Conservation (phyloP, 1,140 invertebrate species). For the Philotrypesis tridentata region DNA sequence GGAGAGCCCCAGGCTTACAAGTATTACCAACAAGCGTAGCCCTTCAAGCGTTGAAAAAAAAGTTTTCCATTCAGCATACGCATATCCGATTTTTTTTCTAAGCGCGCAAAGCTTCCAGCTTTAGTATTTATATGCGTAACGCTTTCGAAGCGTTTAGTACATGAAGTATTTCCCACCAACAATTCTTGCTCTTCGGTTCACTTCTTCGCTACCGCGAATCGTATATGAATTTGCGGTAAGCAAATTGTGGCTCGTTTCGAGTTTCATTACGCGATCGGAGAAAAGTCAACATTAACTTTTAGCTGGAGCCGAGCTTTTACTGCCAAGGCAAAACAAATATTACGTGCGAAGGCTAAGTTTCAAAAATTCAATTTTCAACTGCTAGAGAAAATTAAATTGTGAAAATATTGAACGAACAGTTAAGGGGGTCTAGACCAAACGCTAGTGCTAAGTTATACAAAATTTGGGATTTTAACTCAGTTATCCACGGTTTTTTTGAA, state of each 20-base stretch:
- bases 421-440: neutral
- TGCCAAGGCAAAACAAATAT: neutral
- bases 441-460: no score
- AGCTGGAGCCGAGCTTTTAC: neutral
- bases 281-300: neutral
- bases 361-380: neutral
- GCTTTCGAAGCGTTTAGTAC: neutral
- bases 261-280: neutral
- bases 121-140: neutral
- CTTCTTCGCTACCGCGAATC: neutral
- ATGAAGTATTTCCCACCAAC: neutral
- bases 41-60: neutral
- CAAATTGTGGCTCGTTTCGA: neutral
- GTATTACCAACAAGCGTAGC: no score
- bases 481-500: no score
- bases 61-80: neutral
- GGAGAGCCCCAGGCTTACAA: neutral
- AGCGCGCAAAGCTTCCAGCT: neutral
- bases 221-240: neutral
- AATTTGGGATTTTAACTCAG: no score
- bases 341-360: neutral
- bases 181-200: no score
- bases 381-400: neutral
- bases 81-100: neutral
- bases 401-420: neutral